Conservation (phyloP, 2,888 invertebrate species). For the Chironomus riparius region DNA sequence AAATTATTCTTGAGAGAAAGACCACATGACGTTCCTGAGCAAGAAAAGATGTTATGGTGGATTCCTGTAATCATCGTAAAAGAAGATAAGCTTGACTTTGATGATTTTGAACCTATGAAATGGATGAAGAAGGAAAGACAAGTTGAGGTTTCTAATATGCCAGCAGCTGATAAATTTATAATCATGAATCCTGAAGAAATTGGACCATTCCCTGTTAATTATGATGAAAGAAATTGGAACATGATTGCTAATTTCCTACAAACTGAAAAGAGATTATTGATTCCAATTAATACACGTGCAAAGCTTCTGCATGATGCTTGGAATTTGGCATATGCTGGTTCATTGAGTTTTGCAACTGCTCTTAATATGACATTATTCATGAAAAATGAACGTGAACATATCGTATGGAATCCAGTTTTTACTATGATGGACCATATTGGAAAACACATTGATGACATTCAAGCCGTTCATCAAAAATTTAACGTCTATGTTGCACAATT, state of each 20-base stretch:
- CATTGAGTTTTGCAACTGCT: constrained; percentile 63
- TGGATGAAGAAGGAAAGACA: constrained; percentile 58
- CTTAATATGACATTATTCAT: constrained; percentile 71
- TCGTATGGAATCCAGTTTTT: constrained; percentile 76
- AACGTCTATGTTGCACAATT: constrained; percentile 63
- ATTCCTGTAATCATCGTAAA: constrained; percentile 57
- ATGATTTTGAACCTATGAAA: constrained; percentile 46
- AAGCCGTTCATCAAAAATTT: constrained; percentile 58
- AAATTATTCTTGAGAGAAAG: constrained; percentile 64
- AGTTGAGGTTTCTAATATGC: constrained; percentile 47
- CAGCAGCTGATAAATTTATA: constrained; percentile 52
- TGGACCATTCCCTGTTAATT: constrained; percentile 75
- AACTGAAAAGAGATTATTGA: constrained; percentile 45
- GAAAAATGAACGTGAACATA: constrained; percentile 59
- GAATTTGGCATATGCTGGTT: constrained; percentile 69
- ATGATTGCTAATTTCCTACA: constrained; percentile 56
- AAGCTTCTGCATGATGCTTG: constrained; percentile 69
- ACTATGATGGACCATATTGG: constrained; percentile 75
- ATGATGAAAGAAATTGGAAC: constrained; percentile 68
- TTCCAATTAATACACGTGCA: constrained; percentile 61
- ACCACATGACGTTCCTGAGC: constrained; percentile 62
- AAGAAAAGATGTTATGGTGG: constrained; percentile 64
- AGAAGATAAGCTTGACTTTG: constrained; percentile 52
- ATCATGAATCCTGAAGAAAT: constrained; percentile 79
- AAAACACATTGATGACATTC: constrained; percentile 55